Conservation (phyloP, 2,797 vertebrate genomes). For the Oreortyx pictus region DNA sequence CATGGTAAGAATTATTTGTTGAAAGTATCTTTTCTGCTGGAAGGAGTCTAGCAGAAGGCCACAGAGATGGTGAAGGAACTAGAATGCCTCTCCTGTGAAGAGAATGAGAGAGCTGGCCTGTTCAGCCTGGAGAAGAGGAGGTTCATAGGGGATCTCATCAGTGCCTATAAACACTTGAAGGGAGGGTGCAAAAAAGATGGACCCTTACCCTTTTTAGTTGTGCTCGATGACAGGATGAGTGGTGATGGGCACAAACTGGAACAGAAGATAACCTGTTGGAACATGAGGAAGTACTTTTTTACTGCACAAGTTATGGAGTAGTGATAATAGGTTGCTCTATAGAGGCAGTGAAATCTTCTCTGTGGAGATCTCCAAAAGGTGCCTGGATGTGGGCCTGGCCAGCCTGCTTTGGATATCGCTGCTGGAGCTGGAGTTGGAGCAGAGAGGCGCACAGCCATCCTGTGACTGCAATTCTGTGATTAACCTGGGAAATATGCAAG, state of each 20-base stretch:
- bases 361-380: background rate
- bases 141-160: background rate
- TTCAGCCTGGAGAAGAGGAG: background rate
- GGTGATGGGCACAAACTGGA: background rate
- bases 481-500: background rate
- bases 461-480: background rate
- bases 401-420: background rate
- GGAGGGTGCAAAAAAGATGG: background rate
- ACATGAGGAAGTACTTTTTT: background rate
- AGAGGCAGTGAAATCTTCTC: background rate
- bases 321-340: background rate
- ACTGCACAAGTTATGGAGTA: background rate
- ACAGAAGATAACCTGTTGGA: background rate
- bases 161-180: background rate
- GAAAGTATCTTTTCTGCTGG: background rate
- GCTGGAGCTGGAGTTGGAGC: background rate
- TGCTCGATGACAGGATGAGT: background rate
- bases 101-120: background rate
- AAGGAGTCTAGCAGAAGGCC: background rate
- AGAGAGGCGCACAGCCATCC: background rate
- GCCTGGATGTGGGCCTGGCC: background rate
- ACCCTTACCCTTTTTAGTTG: background rate
- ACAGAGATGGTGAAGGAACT: background rate
- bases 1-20: background rate
- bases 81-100: background rate